Percentiles rank a stretch among this genome's conserved stretches.
These are phyloP conservation scores for Plagodis dolabraria DNA, from an alignment of 2,888 invertebrate genomes.

Conservation along the genomic window DNA sequence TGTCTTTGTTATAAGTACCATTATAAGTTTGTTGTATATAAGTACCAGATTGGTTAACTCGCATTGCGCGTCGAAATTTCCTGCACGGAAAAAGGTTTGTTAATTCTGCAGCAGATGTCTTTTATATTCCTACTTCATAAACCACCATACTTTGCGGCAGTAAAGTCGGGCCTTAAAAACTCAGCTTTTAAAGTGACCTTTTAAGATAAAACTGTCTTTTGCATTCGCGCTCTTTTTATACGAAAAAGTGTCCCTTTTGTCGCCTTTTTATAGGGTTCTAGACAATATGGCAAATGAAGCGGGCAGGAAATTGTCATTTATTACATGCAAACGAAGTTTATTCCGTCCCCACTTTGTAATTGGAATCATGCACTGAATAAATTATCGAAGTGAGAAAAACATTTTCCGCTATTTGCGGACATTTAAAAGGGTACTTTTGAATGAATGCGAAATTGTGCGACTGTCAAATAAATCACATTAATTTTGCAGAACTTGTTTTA, in stretches of 20 bases:
- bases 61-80: too few species aligned
- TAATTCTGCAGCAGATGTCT: conserved; percentile 27
- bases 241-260: conserved; percentile 21
- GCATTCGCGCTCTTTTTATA: conserved; percentile 22
- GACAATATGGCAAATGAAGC: conserved; percentile 64
- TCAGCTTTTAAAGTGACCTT: conserved; percentile 32
- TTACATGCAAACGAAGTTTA: conserved; percentile 74
- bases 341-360: conserved; percentile 66
- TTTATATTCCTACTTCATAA: conserved; percentile 38
- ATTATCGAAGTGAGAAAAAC: conserved; percentile 45
- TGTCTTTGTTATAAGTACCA: too few species aligned
- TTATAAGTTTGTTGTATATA: too few species aligned
- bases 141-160: conserved; percentile 37
- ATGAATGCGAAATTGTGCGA: not conserved
- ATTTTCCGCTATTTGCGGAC: conserved; percentile 30
- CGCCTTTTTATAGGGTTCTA: conserved; percentile 28
- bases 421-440: conserved; percentile 4
- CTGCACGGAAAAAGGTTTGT: conserved; percentile 3
- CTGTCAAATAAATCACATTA: too few species aligned
- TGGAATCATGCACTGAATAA: conserved; percentile 72
- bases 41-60: too few species aligned
- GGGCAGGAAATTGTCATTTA: conserved; percentile 61
- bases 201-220: conserved; percentile 30
- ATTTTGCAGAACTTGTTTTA: too few species aligned
- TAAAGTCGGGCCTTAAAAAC: conserved; percentile 39